Conservation (phyloP, 2,797 vertebrate genomes). For the Botia kubotai region DNA sequence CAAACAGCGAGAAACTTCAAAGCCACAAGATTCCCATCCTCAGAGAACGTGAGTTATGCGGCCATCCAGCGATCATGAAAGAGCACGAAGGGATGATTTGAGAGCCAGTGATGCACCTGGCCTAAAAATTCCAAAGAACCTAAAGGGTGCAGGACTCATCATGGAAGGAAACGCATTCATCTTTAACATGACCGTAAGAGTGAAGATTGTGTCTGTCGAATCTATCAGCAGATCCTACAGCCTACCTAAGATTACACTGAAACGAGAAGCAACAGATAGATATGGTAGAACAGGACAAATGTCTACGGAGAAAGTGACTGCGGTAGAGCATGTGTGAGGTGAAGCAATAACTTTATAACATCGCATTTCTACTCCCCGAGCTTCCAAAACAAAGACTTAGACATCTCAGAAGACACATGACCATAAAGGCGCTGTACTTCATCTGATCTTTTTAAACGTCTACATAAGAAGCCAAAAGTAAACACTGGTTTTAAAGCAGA, state of each 20-base stretch:
- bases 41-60: slow-evolving; percentile 57
- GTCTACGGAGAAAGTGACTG: slow-evolving; percentile 8
- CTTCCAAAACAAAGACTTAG: slow-evolving; percentile 26
- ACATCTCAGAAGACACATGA: slow-evolving; percentile 5
- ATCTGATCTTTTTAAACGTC: slow-evolving; percentile 34
- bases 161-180: slow-evolving; percentile 45
- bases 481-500: slow-evolving; percentile 31
- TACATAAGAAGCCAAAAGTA: slow-evolving; percentile 23
- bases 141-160: slow-evolving; percentile 48
- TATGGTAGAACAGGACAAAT: slow-evolving; percentile 26
- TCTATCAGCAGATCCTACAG: slow-evolving; percentile 36
- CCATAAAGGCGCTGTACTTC: slow-evolving; percentile 18
- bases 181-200: slow-evolving; percentile 20
- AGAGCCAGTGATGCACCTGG: slow-evolving; percentile 53
- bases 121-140: slow-evolving; percentile 58
- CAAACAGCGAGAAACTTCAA: slow-evolving; percentile 60
- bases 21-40: slow-evolving; percentile 55
- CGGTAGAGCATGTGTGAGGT: neutral
- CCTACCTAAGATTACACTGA: slow-evolving; percentile 40
- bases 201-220: slow-evolving; percentile 36
- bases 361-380: slow-evolving; percentile 8
- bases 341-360: slow-evolving; percentile 26
- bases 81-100: slow-evolving; percentile 54
- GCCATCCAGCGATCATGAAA: slow-evolving; percentile 50
- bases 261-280: slow-evolving; percentile 20